These are phyloP conservation scores for Cistogaster globosa DNA, from an alignment of 2,888 invertebrate genomes.

Conservation along the genomic window DNA sequence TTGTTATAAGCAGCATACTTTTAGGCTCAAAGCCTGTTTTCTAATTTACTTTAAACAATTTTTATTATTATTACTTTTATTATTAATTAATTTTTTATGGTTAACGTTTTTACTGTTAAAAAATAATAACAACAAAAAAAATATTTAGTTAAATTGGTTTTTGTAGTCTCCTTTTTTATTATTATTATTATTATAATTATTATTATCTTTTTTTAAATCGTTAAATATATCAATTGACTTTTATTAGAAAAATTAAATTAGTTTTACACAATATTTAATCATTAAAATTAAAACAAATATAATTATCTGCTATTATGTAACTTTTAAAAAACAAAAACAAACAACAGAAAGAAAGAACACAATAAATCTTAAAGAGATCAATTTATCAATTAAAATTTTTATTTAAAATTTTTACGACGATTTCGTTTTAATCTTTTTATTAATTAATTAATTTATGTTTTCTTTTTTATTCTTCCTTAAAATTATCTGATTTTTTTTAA, in stretches of 20 bases:
- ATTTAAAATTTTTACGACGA: slow-evolving; percentile 7
- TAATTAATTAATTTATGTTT: not conserved
- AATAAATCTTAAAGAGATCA: slow-evolving; percentile 64
- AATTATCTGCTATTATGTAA: slow-evolving; percentile 53
- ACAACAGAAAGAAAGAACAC: slow-evolving; percentile 34
- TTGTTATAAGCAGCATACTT: slow-evolving; percentile 57
- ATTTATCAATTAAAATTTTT: slow-evolving; percentile 56
- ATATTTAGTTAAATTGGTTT: slow-evolving; percentile 66
- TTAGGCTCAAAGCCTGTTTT: slow-evolving; percentile 37
- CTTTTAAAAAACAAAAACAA: slow-evolving; percentile 14
- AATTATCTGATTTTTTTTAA: too few relatives aligned
- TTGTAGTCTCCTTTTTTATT: slow-evolving; percentile 53
- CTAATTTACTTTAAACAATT: not conserved
- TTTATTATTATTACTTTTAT: slow-evolving; percentile 42
- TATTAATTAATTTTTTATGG: slow-evolving; percentile 41
- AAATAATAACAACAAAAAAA: slow-evolving; percentile 26
- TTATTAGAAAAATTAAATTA: slow-evolving; percentile 65
- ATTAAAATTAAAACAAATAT: slow-evolving; percentile 32
- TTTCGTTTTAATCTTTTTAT: not conserved
- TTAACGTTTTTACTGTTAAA: slow-evolving; percentile 58
- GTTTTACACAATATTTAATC: slow-evolving; percentile 55
- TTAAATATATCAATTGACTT: slow-evolving; percentile 64
- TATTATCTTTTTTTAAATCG: slow-evolving; percentile 23
- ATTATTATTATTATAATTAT: slow-evolving; percentile 32
- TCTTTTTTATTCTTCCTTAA: too few relatives aligned